These are phyloP conservation scores for Xerus rutilus DNA, from an alignment of 2,797 vertebrate species.

Conservation along the genomic window DNA sequence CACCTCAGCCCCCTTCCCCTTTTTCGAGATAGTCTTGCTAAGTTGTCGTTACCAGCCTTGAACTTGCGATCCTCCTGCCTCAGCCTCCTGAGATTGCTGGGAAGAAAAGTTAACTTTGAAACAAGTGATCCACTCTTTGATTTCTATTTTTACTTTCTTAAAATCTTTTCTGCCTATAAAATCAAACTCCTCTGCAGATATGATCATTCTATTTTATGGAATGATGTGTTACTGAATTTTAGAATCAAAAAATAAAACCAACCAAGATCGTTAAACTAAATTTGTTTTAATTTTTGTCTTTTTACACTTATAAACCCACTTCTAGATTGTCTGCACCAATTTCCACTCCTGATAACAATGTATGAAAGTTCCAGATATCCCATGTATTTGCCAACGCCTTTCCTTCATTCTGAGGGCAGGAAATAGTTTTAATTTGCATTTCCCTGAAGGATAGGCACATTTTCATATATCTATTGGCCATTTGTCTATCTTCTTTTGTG, in stretches of 20 bases:
- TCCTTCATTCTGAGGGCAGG: not conserved
- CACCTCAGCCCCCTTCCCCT: rapidly evolving
- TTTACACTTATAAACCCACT: not conserved
- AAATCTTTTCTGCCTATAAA: not conserved
- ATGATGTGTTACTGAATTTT: not conserved
- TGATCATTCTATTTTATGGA: too few species aligned
- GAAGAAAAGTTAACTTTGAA: too few species aligned
- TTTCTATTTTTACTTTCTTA: too few species aligned
- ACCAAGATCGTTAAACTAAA: not conserved
- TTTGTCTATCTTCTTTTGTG: not conserved
- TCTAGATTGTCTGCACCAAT: not conserved
- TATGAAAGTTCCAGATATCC: not conserved
- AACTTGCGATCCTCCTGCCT: too few species aligned
- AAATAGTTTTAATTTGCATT: not conserved
- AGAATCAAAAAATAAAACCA: not conserved
- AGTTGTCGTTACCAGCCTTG: too few species aligned
- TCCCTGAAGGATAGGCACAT: not conserved
- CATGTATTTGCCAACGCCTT: not conserved
- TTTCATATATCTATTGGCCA: not conserved
- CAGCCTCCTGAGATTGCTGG: too few species aligned
- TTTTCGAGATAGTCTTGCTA: too few species aligned
- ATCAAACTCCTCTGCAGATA: not conserved
- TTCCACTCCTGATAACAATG: not conserved
- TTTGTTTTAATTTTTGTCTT: not conserved
- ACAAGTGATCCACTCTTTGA: too few species aligned